A percentile compares a stretch with the other conserved stretches of the same genome.
These are phyloP conservation scores for Gallinago undulata DNA, from an alignment of 2,113 vertebrate genomes.

Conservation along the genomic window DNA sequence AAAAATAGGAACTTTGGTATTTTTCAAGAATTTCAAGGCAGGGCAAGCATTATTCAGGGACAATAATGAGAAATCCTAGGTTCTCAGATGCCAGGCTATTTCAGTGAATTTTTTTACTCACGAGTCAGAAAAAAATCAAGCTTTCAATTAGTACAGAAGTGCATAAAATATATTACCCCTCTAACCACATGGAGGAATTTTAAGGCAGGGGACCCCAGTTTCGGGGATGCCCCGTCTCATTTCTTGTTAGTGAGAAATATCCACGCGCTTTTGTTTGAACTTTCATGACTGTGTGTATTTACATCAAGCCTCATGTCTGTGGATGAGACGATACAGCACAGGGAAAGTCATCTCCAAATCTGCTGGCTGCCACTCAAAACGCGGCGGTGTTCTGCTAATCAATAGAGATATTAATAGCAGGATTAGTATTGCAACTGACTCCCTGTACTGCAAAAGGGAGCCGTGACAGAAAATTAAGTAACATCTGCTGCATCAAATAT, in stretches of 20 bases:
- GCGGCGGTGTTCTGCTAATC: neutral
- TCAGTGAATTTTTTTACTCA: neutral
- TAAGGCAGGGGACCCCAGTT: neutral
- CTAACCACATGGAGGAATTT: neutral
- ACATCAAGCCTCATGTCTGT: fast-evolving
- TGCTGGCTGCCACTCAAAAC: neutral
- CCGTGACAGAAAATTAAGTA: neutral
- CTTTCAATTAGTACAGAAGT: neutral
- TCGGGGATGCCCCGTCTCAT: neutral
- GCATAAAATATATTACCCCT: neutral
- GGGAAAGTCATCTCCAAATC: neutral
- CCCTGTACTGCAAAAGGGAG: neutral
- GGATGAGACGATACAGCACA: neutral
- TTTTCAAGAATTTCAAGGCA: neutral
- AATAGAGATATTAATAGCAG: neutral
- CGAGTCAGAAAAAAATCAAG: neutral
- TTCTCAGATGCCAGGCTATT: neutral
- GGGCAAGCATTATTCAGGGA: neutral
- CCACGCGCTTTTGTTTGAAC: neutral
- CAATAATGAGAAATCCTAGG: neutral
- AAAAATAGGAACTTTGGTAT: neutral
- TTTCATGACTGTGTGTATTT: neutral
- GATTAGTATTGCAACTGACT: neutral
- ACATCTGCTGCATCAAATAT: neutral
- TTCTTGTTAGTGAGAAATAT: neutral